Evolutionary conservation across 2,797 vertebrate species (phyloP).

Genomic region (Knipowitschia caucasica): DNA sequence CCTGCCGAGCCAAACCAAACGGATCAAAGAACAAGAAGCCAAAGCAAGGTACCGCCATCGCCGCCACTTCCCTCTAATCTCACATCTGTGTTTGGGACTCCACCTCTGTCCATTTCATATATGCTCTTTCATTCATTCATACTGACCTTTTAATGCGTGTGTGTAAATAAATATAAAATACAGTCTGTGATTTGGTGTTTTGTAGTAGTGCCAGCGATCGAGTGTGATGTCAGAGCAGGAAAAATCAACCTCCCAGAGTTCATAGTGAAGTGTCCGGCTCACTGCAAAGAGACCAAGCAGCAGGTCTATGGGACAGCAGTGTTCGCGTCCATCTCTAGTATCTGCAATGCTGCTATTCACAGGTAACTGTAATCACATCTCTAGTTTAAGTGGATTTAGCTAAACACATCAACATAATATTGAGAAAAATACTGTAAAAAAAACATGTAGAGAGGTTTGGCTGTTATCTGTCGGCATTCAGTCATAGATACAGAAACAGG

Average conservation of each 20-base stretch:
- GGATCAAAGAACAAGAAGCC: slow-evolving; percentile 86
- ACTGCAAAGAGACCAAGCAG: slow-evolving; percentile 87
- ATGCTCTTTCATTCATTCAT: background rate
- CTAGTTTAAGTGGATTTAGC: too few species aligned
- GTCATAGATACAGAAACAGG: too few species aligned
- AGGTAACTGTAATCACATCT: slow-evolving; percentile 74
- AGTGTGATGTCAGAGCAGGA: slow-evolving; percentile 89
- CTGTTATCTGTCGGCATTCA: too few species aligned
- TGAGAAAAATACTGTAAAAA: too few species aligned
- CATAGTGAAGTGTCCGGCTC: slow-evolving; percentile 88
- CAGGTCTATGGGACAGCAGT: slow-evolving; percentile 89
- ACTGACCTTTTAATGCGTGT: slow-evolving; percentile 6
- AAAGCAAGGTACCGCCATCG: slow-evolving; percentile 80
- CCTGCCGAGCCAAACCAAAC: slow-evolving; percentile 78
- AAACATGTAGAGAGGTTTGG: too few species aligned
- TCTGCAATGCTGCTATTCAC: slow-evolving; percentile 94
- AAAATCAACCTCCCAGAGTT: slow-evolving; percentile 94
- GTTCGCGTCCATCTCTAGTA: slow-evolving; percentile 94
- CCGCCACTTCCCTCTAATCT: slow-evolving; percentile 32
- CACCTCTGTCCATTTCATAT: slow-evolving; percentile 5
- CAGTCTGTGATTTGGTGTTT: slow-evolving; percentile 24
- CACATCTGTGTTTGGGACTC: slow-evolving; percentile 6
- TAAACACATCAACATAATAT: too few species aligned
- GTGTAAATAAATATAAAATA: slow-evolving; percentile 2
- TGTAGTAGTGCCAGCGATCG: slow-evolving; percentile 85